Evolutionary conservation across 2,797 vertebrate genomes (phyloP).

Genomic region (Micromesistius poutassou): DNA sequence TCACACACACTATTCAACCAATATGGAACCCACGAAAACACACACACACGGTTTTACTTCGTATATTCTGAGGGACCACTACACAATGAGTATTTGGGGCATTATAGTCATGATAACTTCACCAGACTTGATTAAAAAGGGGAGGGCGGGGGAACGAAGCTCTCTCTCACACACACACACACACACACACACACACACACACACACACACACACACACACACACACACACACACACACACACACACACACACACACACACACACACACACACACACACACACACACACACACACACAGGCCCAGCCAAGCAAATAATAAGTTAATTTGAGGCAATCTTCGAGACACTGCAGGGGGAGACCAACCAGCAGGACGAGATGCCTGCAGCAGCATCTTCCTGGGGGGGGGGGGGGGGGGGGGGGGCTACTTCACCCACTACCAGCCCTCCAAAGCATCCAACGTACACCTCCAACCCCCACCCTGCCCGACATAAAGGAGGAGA

Average conservation of each 20-base stretch:
- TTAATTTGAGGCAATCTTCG: conserved; percentile 83
- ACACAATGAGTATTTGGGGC: conserved; percentile 63
- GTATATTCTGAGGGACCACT: conserved; percentile 44
- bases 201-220: conserved; percentile 46
- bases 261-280: conserved; percentile 65
- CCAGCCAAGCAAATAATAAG: conserved; percentile 86
- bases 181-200: conserved; percentile 6
- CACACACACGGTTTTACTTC: conserved; percentile 27
- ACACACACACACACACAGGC: conserved; percentile 71
- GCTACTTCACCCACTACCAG: conserved; percentile 44
- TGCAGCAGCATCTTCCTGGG: conserved; percentile 64
- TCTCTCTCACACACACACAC: conserved; percentile 33
- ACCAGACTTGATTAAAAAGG: conserved; percentile 73
- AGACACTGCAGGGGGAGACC: conserved; percentile 71
- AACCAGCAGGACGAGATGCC: conserved; percentile 72
- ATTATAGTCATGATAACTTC: conserved; percentile 63
- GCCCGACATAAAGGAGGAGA: background rate
- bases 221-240: conserved; percentile 27
- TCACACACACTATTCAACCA: conserved; percentile 23
- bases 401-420: conserved; percentile 44
- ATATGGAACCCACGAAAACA: conserved; percentile 19
- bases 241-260: conserved; percentile 49
- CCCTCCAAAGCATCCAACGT: background rate
- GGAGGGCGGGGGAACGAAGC: conserved; percentile 47
- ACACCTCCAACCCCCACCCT: background rate